These are phyloP conservation scores for Drosophila stalkeri DNA, from an alignment of 2,888 invertebrate species.

Conservation along the genomic window DNA sequence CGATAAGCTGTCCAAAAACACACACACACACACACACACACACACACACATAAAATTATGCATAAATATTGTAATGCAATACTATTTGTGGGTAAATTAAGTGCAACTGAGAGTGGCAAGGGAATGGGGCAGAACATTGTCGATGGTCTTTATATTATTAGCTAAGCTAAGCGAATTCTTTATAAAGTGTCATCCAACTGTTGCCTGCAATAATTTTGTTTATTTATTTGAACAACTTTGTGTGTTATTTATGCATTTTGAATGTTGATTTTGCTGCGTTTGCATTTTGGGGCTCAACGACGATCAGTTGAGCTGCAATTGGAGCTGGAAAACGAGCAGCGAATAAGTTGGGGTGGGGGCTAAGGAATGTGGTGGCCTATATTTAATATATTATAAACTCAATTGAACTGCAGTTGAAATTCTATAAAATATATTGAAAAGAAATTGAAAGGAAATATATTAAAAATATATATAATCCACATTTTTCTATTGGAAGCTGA, in stretches of 20 bases:
- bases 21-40: not conserved
- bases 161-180: conserved; percentile 32
- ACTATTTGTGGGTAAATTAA: conserved; percentile 1
- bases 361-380: not conserved
- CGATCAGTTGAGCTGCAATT: conserved; percentile 38
- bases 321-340: conserved; percentile 18
- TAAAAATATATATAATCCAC: too few relatives aligned
- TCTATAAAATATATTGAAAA: too few relatives aligned
- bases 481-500: too few relatives aligned
- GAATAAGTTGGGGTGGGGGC: not conserved
- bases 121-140: not conserved
- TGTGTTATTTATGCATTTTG: conserved; percentile 21
- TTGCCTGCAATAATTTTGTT: conserved; percentile 16
- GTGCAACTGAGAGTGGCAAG: rapidly evolving
- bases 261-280: conserved; percentile 17
- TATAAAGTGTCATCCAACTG: conserved; percentile 16
- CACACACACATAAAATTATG: conserved; percentile 28
- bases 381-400: not conserved
- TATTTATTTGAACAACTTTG: conserved; percentile 40
- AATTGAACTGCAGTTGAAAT: not conserved
- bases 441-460: too few relatives aligned
- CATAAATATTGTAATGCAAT: conserved; percentile 43
- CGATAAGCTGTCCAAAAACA: conserved; percentile 37
- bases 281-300: conserved; percentile 16
- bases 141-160: conserved; percentile 1